Evolutionary conservation across 1,140 invertebrate species (phyloP), one percentile per base, ranked within the genome.

Genomic region (Cyclina sinensis): DNA sequence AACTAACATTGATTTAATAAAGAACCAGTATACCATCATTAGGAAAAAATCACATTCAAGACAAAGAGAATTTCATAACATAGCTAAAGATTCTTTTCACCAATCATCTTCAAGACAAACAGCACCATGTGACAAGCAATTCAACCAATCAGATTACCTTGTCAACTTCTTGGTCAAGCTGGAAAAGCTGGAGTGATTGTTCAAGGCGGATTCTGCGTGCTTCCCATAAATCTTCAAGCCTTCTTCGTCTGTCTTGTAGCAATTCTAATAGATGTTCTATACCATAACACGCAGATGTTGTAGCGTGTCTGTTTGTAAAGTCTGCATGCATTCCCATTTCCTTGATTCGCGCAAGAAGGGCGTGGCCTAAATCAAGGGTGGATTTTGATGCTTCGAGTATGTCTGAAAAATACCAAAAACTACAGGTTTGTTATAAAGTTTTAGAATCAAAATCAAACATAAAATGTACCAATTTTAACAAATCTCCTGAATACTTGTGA

Each of bases 301-400:
- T 96, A 43, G 95, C 95, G 87, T 96, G 95, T 73, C 93, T 91
- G 92, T 95, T 95, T 78, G 93, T 94, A 89, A 93, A 90, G 89
- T 95, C 95, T 89, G 93, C 94, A 93, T 95, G 95, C 92, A 95
- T 93, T 92, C 95, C 94, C 93, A 95, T 95, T 91, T 95, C 93
- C 91, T 93, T 94, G 85, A 96, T 95, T 54, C 97, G 96, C 73
- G 97, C 97, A 59, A 98, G 94, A 59, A 98, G 95, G 39, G 96
- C 96, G 92, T 98, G 97, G n/a, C 98, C 98, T 91, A 98, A 97
- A 92, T 97, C 97, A 1, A 98, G 95, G 1, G 98, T 97, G 4
- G 96, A 96, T 97, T 98, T 98, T 1, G 98, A 96, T 3, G 97
- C 95, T 88, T 98, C 97, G 14, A 98, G 95, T 95, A 98, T 97